Evolutionary conservation across 2,888 invertebrate species (phyloP).

Genomic region (Anoplius nigerrimus): DNA sequence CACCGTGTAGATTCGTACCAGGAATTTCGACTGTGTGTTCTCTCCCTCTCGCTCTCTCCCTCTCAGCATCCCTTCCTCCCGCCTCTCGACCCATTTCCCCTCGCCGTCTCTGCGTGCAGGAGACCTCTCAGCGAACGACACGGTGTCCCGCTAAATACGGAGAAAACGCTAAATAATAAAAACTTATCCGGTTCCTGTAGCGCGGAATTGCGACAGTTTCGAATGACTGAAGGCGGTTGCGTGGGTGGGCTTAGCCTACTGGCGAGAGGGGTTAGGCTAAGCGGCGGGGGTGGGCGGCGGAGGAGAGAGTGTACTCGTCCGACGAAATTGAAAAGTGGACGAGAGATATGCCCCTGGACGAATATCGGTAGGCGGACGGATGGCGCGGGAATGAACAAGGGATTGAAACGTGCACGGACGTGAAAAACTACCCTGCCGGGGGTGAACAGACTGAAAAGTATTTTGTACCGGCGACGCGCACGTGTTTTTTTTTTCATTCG

Average conservation of each 20-base stretch:
- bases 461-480: conserved; percentile 28
- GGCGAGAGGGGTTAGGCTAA: not conserved
- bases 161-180: conserved; percentile 61
- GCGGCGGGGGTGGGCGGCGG: conserved; percentile 11
- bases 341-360: conserved; percentile 54
- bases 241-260: no score
- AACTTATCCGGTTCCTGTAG: conserved; percentile 59
- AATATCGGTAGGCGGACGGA: conserved; percentile 56
- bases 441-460: conserved; percentile 54
- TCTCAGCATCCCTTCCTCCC: conserved; percentile 19
- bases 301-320: conserved; percentile 39
- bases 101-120: conserved; percentile 3
- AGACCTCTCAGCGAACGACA: conserved; percentile 28
- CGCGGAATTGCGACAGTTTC: conserved; percentile 36
- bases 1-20: conserved; percentile 31
- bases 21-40: conserved; percentile 44
- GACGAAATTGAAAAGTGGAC: conserved; percentile 64
- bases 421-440: conserved; percentile 55
- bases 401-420: conserved; percentile 56
- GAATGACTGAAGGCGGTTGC: not conserved
- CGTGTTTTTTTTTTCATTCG: conserved; percentile 8
- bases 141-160: conserved; percentile 9
- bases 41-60: conserved; percentile 13
- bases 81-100: conserved; percentile 21
- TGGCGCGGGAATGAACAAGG: conserved; percentile 52